Evolutionary conservation across 2,797 vertebrate species (phyloP).

Genomic region (Spea hammondii): DNA sequence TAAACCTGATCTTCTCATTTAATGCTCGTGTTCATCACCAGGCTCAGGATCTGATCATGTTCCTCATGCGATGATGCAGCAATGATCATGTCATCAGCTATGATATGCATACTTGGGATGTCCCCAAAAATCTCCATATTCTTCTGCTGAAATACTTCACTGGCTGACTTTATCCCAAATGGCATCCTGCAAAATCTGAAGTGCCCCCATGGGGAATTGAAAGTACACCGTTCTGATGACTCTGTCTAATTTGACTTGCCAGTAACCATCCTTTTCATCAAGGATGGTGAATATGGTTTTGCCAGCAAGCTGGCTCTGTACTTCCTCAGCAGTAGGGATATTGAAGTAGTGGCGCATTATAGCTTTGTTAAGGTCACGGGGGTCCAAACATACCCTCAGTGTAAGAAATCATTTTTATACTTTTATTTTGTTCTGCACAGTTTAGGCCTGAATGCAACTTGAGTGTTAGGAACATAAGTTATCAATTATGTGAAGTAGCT

Average conservation of each 20-base stretch:
- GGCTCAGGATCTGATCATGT: conserved; percentile 11
- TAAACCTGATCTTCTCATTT: conserved; percentile 31
- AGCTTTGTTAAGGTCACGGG: conserved; percentile 3
- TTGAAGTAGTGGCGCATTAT: conserved; percentile 1
- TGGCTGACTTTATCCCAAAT: conserved; percentile 35
- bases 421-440: neutral
- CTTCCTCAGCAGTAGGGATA: neutral
- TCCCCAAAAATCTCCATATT: conserved; percentile 37
- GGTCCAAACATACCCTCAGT: neutral
- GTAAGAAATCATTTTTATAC: neutral
- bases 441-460: neutral
- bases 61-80: conserved; percentile 9
- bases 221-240: neutral
- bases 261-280: conserved; percentile 17
- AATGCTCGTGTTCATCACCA: conserved; percentile 27
- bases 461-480: neutral
- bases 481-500: too few species aligned
- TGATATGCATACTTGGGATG: conserved; percentile 8
- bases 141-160: conserved; percentile 55
- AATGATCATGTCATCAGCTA: conserved; percentile 17
- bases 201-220: conserved; percentile 2
- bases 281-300: neutral
- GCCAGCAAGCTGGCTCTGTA: neutral
- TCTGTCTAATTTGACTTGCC: conserved; percentile 26
- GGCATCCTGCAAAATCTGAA: neutral